phyloP scores from a whole-genome alignment of 2,797 vertebrate genomes.

The Sus cebifrons region DNA sequence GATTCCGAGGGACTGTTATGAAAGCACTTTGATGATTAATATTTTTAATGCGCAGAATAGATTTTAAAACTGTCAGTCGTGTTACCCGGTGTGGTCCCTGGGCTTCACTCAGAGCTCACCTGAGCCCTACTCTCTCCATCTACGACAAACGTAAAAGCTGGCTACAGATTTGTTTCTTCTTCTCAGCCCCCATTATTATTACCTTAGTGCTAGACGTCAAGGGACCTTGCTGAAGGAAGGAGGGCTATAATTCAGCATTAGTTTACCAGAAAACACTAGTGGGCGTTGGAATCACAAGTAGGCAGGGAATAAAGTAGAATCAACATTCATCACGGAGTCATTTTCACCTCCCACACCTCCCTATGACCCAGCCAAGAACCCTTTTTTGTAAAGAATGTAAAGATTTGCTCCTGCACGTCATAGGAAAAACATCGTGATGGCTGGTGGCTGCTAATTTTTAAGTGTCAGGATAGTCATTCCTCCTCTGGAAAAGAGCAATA shows the following conservation, averaged over 20 bases:
- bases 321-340: conserved; percentile 22
- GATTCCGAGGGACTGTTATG: not conserved
- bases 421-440: not conserved
- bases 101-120: not conserved
- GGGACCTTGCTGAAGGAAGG: conserved; percentile 62
- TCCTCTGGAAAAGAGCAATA: not conserved
- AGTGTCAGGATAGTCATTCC: conserved; percentile 48
- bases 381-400: not conserved
- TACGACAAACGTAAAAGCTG: conserved; percentile 36
- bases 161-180: conserved; percentile 40
- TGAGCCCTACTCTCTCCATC: not conserved
- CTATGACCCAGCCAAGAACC: not conserved
- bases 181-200: conserved; percentile 4
- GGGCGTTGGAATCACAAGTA: conserved; percentile 49
- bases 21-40: conserved; percentile 21
- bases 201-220: conserved; percentile 59
- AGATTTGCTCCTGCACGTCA: not conserved
- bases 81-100: not conserved
- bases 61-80: conserved; percentile 8
- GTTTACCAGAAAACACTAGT: conserved; percentile 45
- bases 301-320: conserved; percentile 23
- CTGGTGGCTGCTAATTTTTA: not conserved
- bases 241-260: conserved; percentile 13
- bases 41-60: conserved; percentile 11
- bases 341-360: not conserved